A percentile compares a stretch with the other conserved stretches of the same genome.
phyloP scores from a whole-genome alignment of 2,888 invertebrate species.

The Leptura quadrifasciata region DNA sequence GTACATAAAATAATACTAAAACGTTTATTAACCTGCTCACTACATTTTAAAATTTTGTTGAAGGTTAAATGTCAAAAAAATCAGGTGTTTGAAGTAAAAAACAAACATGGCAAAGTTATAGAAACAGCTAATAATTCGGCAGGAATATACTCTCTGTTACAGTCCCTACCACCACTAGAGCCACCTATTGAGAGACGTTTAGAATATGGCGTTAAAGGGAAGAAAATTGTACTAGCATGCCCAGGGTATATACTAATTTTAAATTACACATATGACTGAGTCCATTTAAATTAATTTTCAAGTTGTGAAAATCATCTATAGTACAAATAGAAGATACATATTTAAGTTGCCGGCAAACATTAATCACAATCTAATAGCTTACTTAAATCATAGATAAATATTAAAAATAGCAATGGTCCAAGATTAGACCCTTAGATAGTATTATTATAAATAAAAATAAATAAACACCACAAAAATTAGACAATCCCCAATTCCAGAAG shows the following conservation, averaged over 20 bases:
- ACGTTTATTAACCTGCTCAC: background rate
- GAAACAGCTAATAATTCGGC: slow-evolving; percentile 79
- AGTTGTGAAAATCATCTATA: no score
- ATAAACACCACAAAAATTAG: no score
- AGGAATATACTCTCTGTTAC: slow-evolving; percentile 77
- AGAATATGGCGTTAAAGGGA: slow-evolving; percentile 71
- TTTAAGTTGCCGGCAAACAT: no score
- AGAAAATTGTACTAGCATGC: slow-evolving; percentile 72
- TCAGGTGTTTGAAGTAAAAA: slow-evolving; percentile 75
- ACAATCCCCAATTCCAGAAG: no score
- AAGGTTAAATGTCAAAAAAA: slow-evolving; percentile 74
- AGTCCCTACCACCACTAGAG: slow-evolving; percentile 73
- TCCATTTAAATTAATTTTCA: no score
- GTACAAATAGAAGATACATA: no score
- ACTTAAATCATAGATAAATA: no score
- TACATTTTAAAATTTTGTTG: slow-evolving; percentile 17
- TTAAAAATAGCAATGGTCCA: no score
- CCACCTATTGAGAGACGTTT: slow-evolving; percentile 72
- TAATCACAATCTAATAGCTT: no score
- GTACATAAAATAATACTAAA: slow-evolving; percentile 62
- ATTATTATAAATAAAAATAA: no score
- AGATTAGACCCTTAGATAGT: no score
- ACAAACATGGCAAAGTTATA: slow-evolving; percentile 75
- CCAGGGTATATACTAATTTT: slow-evolving; percentile 75
- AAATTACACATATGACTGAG: no score